These are phyloP conservation scores for Burhinus bistriatus DNA, from an alignment of 2,113 vertebrate species.

Conservation along the genomic window DNA sequence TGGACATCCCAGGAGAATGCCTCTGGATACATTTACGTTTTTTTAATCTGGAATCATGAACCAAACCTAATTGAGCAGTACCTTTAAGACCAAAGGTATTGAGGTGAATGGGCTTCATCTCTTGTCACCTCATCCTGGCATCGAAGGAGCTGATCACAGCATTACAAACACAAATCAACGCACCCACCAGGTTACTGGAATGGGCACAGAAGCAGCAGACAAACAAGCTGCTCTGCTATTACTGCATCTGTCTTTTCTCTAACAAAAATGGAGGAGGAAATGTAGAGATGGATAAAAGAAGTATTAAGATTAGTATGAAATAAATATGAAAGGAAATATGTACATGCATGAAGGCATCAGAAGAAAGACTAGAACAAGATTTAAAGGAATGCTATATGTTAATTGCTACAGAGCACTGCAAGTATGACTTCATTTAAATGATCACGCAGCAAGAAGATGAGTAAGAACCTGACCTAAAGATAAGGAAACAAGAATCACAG, in stretches of 20 bases:
- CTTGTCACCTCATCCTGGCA: not conserved
- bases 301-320: not conserved
- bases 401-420: not conserved
- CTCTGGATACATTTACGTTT: not conserved
- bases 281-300: not conserved
- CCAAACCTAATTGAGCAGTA: not conserved
- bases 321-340: not conserved
- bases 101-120: not conserved
- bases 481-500: not conserved
- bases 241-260: too few relatives aligned
- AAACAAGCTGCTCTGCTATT: too few relatives aligned
- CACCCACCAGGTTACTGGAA: not conserved
- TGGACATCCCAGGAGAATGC: not conserved
- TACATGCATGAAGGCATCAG: not conserved
- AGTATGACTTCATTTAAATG: not conserved
- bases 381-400: not conserved
- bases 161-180: not conserved
- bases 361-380: not conserved
- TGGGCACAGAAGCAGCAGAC: not conserved
- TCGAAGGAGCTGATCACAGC: not conserved
- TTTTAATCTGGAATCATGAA: not conserved
- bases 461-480: not conserved
- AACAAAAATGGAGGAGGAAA: not conserved
- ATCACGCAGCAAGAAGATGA: not conserved
- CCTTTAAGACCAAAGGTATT: not conserved